Conservation (phyloP, 2,113 vertebrate genomes). For the Hassar affinis region DNA sequence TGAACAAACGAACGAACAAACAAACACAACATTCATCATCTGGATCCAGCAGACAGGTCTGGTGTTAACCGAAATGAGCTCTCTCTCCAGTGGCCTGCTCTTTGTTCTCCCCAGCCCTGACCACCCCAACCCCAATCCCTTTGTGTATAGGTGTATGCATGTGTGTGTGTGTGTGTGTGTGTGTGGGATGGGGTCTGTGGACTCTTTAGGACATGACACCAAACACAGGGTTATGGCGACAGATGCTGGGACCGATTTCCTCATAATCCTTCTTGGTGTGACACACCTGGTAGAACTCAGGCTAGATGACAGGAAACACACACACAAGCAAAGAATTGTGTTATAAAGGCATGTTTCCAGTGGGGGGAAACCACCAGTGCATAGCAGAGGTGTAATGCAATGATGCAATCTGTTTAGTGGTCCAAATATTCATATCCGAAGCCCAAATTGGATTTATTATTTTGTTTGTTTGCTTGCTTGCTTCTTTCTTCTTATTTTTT, state of each 20-base stretch:
- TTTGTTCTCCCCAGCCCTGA: conserved; percentile 12
- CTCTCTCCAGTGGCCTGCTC: conserved; percentile 35
- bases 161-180: conserved; percentile 4
- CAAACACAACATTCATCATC: conserved; percentile 47
- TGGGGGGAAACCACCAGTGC: background rate
- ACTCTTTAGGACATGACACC: conserved; percentile 94
- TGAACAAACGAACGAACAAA: conserved; percentile 26
- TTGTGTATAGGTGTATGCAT: conserved; percentile 15
- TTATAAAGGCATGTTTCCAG: background rate
- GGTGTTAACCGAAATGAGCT: conserved; percentile 45
- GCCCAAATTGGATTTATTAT: background rate
- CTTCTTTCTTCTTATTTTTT: background rate
- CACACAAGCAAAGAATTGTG: background rate
- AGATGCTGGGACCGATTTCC: conserved; percentile 99
- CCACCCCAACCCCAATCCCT: conserved; percentile 22
- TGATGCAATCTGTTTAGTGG: background rate
- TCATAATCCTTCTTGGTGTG: conserved; percentile 99
- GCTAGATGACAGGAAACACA: conserved; percentile 67
- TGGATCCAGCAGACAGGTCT: conserved; percentile 51
- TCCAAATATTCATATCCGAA: background rate
- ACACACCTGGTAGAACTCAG: conserved; percentile 99
- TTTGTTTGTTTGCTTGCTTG: background rate
- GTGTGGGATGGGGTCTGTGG: conserved; percentile 5
- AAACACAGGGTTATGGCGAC: conserved; percentile 99
- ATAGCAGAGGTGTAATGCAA: background rate